These are phyloP conservation scores for Ptychadena robeensis DNA, from an alignment of 2,797 vertebrate genomes.

Conservation along the genomic window DNA sequence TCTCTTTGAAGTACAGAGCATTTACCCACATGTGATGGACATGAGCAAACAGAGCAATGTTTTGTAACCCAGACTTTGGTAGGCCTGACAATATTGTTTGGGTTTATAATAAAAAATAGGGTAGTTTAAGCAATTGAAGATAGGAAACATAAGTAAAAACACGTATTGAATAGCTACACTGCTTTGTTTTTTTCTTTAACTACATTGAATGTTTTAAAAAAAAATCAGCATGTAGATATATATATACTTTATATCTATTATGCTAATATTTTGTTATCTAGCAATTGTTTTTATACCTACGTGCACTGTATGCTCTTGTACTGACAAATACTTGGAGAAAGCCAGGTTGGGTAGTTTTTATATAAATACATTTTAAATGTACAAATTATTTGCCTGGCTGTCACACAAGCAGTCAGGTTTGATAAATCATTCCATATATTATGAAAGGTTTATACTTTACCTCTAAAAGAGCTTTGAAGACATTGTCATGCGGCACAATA, in stretches of 20 bases:
- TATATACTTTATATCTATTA: neutral
- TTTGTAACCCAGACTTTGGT: neutral
- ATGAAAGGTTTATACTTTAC: conserved; percentile 42
- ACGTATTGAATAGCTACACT: neutral
- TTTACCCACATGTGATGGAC: neutral
- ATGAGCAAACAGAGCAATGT: too few relatives aligned
- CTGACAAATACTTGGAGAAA: neutral
- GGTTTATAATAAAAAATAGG: too few relatives aligned
- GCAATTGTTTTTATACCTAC: neutral
- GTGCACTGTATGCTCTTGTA: neutral
- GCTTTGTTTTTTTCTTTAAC: too few relatives aligned
- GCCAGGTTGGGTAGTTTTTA: neutral
- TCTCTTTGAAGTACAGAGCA: neutral
- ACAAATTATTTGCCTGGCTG: neutral
- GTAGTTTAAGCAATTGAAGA: too few relatives aligned
- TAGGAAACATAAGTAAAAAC: too few relatives aligned
- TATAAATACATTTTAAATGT: neutral
- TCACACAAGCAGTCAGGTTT: conserved; percentile 25
- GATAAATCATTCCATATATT: conserved; percentile 31
- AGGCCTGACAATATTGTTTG: too few relatives aligned
- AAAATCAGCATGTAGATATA: too few relatives aligned
- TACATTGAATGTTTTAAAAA: too few relatives aligned
- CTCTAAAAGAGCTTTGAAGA: conserved; percentile 35
- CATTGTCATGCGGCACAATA: conserved; percentile 20
- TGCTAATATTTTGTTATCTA: neutral